A percentile compares a stretch with the other conserved stretches of the same genome.
These are phyloP conservation scores for Muscicapa adusta DNA, from an alignment of 2,113 vertebrate genomes.

Conservation along the genomic window DNA sequence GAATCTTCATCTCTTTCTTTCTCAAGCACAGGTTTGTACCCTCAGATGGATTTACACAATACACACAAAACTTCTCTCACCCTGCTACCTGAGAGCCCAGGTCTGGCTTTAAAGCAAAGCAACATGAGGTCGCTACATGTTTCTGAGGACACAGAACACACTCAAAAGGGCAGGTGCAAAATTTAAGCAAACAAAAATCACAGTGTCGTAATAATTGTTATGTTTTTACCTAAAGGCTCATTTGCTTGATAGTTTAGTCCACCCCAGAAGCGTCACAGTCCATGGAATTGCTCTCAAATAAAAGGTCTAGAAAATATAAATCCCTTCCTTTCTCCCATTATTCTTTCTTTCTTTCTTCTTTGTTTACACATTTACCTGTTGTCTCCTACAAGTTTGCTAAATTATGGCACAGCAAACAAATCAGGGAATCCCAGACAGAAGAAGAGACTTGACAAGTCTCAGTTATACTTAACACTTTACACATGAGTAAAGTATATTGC, in stretches of 20 bases:
- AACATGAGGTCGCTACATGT: background rate
- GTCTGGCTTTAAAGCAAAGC: background rate
- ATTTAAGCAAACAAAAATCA: background rate
- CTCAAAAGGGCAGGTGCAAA: background rate
- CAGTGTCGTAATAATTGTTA: background rate
- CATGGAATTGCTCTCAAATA: background rate
- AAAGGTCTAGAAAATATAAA: background rate
- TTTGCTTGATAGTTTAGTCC: background rate
- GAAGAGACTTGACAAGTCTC: background rate
- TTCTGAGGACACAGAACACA: background rate
- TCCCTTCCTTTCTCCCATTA: background rate
- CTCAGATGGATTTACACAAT: rapidly evolving
- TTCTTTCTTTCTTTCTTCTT: background rate
- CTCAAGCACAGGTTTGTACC: background rate
- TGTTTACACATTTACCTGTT: background rate
- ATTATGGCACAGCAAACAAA: background rate
- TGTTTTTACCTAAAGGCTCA: background rate
- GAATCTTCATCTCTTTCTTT: background rate
- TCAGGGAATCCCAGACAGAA: background rate
- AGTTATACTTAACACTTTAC: background rate
- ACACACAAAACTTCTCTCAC: background rate
- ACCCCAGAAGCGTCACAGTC: background rate
- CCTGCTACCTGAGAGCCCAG: background rate
- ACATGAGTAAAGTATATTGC: background rate
- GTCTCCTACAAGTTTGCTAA: background rate